These are phyloP conservation scores for Pseudocheirus occidentalis DNA, from an alignment of 2,797 vertebrate genomes.

Conservation along the genomic window DNA sequence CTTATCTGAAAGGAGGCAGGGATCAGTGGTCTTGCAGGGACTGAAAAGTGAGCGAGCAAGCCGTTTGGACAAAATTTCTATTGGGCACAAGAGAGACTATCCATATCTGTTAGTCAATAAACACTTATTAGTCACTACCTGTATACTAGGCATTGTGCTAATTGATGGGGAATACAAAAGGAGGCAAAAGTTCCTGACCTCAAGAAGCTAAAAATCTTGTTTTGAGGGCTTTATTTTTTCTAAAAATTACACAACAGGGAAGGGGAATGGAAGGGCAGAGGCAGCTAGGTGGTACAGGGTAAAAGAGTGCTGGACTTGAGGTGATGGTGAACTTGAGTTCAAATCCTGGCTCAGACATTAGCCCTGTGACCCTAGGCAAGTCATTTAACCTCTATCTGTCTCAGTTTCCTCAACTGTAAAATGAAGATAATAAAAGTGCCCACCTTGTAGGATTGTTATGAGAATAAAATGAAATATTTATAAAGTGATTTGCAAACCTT, in stretches of 20 bases:
- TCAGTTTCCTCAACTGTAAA: neutral
- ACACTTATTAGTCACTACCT: neutral
- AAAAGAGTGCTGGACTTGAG: neutral
- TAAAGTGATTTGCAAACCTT: neutral
- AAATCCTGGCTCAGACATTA: neutral
- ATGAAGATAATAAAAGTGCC: neutral
- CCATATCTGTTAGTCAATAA: neutral
- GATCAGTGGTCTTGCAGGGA: neutral
- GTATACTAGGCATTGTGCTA: neutral
- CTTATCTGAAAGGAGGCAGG: neutral
- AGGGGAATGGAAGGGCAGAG: neutral
- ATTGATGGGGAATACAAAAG: neutral
- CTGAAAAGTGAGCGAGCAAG: neutral
- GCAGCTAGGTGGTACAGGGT: neutral
- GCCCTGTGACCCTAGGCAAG: neutral
- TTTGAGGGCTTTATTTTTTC: neutral
- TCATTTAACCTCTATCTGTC: neutral
- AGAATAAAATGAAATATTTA: neutral
- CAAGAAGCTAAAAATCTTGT: too few relatives aligned
- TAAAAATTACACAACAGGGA: neutral
- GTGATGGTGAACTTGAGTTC: neutral
- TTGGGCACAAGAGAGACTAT: too few relatives aligned
- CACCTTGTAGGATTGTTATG: neutral
- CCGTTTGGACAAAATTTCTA: neutral
- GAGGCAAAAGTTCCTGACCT: too few relatives aligned